These are phyloP conservation scores for Mus musculus DNA, from an alignment of 2,113 vertebrate genomes.

Conservation along the genomic window GRCm39 chr4:108218001-108218500, in stretches of 20 bases:
- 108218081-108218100: neutral
- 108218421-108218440: neutral
- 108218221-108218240: neutral
- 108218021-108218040: neutral
- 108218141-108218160: constrained; percentile 11
- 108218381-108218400: neutral
- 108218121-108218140: neutral
- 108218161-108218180: neutral
- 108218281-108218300: neutral
- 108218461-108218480: neutral
- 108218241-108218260: neutral
- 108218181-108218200: neutral
- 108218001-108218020: neutral
- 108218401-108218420: neutral
- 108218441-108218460: neutral
- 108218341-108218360: neutral
- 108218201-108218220: neutral
- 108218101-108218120: neutral
- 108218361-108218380: constrained; percentile 15
- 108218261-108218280: neutral
- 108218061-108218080: neutral
- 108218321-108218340: neutral
- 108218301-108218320: neutral
- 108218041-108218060: neutral
- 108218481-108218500: neutral